Evolutionary conservation across 1,140 invertebrate genomes (phyloP).

Genomic region (Elymnias hypermnestra): DNA sequence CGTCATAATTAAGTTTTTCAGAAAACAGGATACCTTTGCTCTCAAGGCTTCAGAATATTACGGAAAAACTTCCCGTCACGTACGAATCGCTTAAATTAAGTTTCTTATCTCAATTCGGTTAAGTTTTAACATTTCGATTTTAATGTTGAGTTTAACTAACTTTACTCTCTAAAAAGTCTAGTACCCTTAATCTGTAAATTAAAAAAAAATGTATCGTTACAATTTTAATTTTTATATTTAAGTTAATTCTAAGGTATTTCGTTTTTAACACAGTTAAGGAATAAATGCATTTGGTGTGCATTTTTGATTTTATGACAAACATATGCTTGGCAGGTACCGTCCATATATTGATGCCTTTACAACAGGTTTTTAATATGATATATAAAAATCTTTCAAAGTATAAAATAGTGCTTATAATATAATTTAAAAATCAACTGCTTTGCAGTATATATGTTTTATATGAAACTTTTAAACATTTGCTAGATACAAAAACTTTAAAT

Average conservation of each 20-base stretch:
- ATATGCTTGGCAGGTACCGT: conserved; percentile 50
- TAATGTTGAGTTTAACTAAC: not conserved
- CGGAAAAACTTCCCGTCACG: no score
- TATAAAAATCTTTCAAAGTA: not conserved
- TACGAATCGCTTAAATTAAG: not conserved
- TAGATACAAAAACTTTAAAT: no score
- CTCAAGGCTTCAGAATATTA: no score
- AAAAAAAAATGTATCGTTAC: conserved; percentile 6
- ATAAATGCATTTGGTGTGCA: conserved; percentile 52
- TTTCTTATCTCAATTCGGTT: not conserved
- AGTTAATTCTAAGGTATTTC: conserved; percentile 14
- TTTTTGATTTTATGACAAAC: conserved; percentile 18
- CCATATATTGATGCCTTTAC: conserved; percentile 36
- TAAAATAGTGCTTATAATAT: conserved; percentile 6
- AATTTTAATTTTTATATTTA: conserved; percentile 10
- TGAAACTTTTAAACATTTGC: not conserved
- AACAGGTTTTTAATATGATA: not conserved
- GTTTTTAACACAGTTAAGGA: no score
- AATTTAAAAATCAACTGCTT: conserved; percentile 10
- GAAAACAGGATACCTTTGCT: no score
- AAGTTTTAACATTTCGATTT: not conserved
- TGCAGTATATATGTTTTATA: conserved; percentile 20
- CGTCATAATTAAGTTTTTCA: no score
- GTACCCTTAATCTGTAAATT: no score
- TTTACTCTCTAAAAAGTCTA: no score